Conservation (phyloP, 1,140 invertebrate species). For the Myzus persicae region DNA sequence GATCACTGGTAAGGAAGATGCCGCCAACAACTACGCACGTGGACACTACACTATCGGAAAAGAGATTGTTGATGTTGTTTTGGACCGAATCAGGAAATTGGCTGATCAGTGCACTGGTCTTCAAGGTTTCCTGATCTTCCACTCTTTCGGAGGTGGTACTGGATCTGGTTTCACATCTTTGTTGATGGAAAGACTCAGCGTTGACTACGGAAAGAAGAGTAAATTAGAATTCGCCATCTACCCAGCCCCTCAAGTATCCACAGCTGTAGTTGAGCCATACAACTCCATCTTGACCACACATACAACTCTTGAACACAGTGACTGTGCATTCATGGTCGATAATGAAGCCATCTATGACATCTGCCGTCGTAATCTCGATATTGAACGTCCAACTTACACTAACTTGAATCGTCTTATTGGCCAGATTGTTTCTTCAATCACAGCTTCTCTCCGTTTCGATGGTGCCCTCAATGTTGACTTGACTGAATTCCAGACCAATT, state of each 20-base stretch:
- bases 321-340: constrained; percentile 80
- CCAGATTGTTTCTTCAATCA: constrained; percentile 85
- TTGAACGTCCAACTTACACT: constrained; percentile 84
- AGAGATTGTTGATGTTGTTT: constrained; percentile 77
- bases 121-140: constrained; percentile 86
- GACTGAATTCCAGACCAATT: constrained; percentile 90
- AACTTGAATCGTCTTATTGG: constrained; percentile 84
- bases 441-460: constrained; percentile 86
- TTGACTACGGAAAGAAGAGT: constrained; percentile 76
- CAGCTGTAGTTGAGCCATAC: constrained; percentile 77
- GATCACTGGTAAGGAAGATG: constrained; percentile 74
- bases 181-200: constrained; percentile 73
- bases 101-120: constrained; percentile 82
- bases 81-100: constrained; percentile 75
- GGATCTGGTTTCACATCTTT: constrained; percentile 77
- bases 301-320: constrained; percentile 72
- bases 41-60: constrained; percentile 80
- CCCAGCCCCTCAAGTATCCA: constrained; percentile 73
- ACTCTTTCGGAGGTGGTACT: constrained; percentile 90
- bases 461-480: constrained; percentile 89
- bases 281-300: constrained; percentile 73
- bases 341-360: constrained; percentile 93
- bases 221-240: constrained; percentile 77
- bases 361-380: constrained; percentile 86
- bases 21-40: constrained; percentile 74